Conservation (phyloP, 2,888 invertebrate species). For the Oeneis ivallda region DNA sequence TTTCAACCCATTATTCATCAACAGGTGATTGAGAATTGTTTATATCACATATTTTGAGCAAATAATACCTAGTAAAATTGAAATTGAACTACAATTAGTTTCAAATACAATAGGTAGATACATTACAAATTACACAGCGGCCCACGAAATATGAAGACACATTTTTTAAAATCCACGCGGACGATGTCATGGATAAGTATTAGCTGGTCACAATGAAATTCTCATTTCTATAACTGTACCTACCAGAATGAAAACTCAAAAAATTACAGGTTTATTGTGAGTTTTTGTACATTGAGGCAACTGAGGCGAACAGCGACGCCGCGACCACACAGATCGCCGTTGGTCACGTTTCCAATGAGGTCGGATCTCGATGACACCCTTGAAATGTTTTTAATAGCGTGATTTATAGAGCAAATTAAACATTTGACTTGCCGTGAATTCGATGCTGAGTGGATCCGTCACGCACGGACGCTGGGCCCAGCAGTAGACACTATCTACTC, state of each 20-base stretch:
- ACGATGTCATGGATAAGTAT: too few relatives aligned
- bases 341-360: constrained; percentile 78
- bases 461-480: constrained; percentile 66
- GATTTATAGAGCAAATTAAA: constrained; percentile 82
- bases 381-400: constrained; percentile 80
- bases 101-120: too few relatives aligned
- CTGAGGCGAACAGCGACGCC: not conserved
- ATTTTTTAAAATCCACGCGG: too few relatives aligned
- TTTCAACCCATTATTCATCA: too few relatives aligned
- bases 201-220: not conserved
- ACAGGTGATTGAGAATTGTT: too few relatives aligned
- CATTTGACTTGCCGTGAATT: constrained; percentile 82
- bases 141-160: too few relatives aligned
- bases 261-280: constrained; percentile 6
- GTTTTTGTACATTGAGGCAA: not conserved
- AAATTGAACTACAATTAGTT: too few relatives aligned
- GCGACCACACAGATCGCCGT: constrained; percentile 70
- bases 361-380: constrained; percentile 78
- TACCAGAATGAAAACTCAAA: constrained; percentile 9
- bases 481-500: constrained; percentile 32
- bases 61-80: too few relatives aligned
- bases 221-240: constrained; percentile 8
- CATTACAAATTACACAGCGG: too few relatives aligned
- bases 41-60: too few relatives aligned
- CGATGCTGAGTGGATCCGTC: constrained; percentile 78